Evolutionary conservation across 2,113 vertebrate genomes (phyloP).

Genomic region (Phrynosoma platyrhinos): DNA sequence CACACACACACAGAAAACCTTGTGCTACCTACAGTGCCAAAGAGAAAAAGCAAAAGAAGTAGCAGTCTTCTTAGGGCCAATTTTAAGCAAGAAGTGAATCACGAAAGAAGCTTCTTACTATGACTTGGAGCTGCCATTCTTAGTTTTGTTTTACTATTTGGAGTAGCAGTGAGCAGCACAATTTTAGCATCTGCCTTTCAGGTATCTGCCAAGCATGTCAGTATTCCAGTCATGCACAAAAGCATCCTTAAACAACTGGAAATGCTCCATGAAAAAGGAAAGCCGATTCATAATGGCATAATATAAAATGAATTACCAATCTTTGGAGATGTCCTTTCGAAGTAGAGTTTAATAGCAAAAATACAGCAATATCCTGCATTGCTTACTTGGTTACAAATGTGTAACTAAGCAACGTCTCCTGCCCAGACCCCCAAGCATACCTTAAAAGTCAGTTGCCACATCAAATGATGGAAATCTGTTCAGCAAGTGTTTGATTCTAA

Average conservation of each 20-base stretch:
- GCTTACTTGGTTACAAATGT: too few species aligned
- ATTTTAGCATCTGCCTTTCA: background rate
- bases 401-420: too few species aligned
- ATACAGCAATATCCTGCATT: background rate
- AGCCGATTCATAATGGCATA: background rate
- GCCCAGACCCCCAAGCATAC: too few species aligned
- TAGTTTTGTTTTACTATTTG: background rate
- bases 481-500: too few species aligned
- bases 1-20: too few species aligned
- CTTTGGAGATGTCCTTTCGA: background rate
- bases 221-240: background rate
- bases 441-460: too few species aligned
- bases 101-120: background rate
- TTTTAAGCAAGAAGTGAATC: background rate
- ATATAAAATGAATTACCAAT: background rate
- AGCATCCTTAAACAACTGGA: background rate
- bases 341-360: background rate
- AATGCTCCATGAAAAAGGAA: background rate
- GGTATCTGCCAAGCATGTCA: background rate
- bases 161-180: background rate
- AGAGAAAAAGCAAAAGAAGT: background rate
- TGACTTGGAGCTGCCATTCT: background rate
- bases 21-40: background rate
- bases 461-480: too few species aligned
- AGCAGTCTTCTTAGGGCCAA: background rate